Base-by-base conservation (phyloP, 2,888 invertebrate species). In the Gonocerus acuteangulatus region DNA sequence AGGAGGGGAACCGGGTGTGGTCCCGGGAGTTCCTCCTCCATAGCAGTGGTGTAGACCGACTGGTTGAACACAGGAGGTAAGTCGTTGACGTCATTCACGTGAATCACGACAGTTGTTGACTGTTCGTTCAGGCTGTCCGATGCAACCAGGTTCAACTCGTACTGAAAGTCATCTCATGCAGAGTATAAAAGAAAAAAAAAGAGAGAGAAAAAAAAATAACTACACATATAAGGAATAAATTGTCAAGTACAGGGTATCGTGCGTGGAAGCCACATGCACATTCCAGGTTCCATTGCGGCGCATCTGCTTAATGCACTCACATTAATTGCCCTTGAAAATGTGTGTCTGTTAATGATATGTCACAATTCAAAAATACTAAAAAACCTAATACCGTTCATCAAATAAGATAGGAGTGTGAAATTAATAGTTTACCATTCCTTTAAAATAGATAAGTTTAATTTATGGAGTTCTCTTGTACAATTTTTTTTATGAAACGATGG, bases 51-150 rank as follows among this genome's bases (percentile, higher is more conserved):
- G 78, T 89, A 90, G 61, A 82, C 75, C 68, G 83, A 81, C 72
- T 83, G 79, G 67, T 84, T 81, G 76, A 89, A 89, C 69, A 81
- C 82, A 27, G 94, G 94, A 58, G 92, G 88, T 71, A 92, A 81
- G 77, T 94, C 94, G 78, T 93, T 93, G 72, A 89, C 87, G 76
- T 93, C 91, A 70, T 86, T 83, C 69, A 91, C 82, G 73, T 85
- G 82, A 71, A 93, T 85, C 71, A 88, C 82, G 69, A 93, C 87
- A 64, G 82, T 83, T 69, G 91, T 91, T 70, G 83, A 83, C 79
- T 88, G 89, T 78, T 93, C 92, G 80, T 89, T 89, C 75, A 89
- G 82, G 74, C 90, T 89, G 78, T 90, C 89, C 67, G 92, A 90
- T 65, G 89, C 89, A 74, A 91, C 89, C 81, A 89, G 82, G 74